Percentiles rank a stretch among this genome's conserved stretches.
Conservation (phyloP, 2,113 vertebrate genomes). For the Montifringilla adamsi region DNA sequence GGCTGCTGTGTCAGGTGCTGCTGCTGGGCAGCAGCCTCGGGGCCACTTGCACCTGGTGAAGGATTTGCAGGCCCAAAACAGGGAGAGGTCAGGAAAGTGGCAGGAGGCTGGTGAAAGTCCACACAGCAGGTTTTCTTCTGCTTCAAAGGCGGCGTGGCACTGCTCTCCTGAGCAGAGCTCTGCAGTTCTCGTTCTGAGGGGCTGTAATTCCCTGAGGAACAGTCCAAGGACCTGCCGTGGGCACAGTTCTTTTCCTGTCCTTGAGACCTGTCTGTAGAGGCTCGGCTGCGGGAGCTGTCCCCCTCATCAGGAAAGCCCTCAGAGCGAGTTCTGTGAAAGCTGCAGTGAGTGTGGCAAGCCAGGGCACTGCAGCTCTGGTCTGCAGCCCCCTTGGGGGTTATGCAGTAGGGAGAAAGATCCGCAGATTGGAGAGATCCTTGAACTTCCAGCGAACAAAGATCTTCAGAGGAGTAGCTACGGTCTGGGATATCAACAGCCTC, state of each 20-base stretch:
- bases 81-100: conserved; percentile 55
- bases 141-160: conserved; percentile 56
- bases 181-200: conserved; percentile 73
- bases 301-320: conserved; percentile 57
- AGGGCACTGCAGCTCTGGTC: conserved; percentile 75
- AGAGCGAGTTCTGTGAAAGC: conserved; percentile 50
- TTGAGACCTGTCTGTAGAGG: conserved; percentile 49
- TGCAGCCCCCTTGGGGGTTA: conserved; percentile 60
- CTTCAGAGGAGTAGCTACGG: conserved; percentile 82
- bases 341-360: conserved; percentile 67
- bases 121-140: conserved; percentile 81
- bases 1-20: conserved; percentile 24
- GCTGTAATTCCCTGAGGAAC: conserved; percentile 77
- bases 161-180: not conserved
- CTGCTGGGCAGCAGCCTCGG: conserved; percentile 49
- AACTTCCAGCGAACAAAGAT: conserved; percentile 85
- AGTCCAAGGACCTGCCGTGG: conserved; percentile 66
- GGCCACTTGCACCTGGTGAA: not conserved
- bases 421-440: conserved; percentile 75
- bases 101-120: conserved; percentile 74
- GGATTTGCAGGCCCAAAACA: conserved; percentile 56
- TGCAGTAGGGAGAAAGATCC: conserved; percentile 78
- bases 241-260: conserved; percentile 67
- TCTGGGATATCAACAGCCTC: conserved; percentile 78
- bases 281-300: conserved; percentile 60